Evolutionary conservation across 2,113 vertebrate species (phyloP), one percentile per base, ranked within the genome.

Genomic region (Ascaphus truei): DNA sequence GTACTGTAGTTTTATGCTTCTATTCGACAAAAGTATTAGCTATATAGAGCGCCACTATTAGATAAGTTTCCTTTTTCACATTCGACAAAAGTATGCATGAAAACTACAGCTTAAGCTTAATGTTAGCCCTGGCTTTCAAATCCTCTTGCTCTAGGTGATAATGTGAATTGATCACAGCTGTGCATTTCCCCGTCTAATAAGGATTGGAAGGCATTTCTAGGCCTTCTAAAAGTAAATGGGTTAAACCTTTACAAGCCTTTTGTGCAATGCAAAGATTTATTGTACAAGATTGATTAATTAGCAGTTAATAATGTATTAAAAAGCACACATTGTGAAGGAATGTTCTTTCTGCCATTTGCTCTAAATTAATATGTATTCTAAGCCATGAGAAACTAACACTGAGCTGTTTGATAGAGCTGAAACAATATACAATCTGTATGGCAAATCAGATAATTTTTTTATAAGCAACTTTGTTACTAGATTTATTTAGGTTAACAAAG

Each of bases 341-440:
- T 51, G 47, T 52, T 52, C 57, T 36, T 12, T 37, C 30, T 71
- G 67, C 16, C 57, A 61, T 20, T 52, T 71, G 27, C 23, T 20
- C 11, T 37, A 59, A 61, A 61, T 71, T 71, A 61, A 31, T 39
- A 50, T 22, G 31, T 71, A 71, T 71, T 71, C 56, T 71, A 36
- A 61, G 9, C 41, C 55, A 60, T 68, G 66, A 51, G 66, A 68
- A 68, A 39, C 25, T 30, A n/a, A 41, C 31, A 52, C 34, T 51
- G 58, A 5, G 10, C 57, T 5, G 31, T 60, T n/a, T 41, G 23
- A 52, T 10, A 31, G 16, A 53, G 15, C 48, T 37, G 9, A 61
- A 30, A 61, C 57, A 71, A 71, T 61, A 50, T 39, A 41, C 34
- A 41, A 16, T 61, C 5, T 41, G 8, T 29, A 29, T 27, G n/a